phyloP scores from a whole-genome alignment of 2,113 vertebrate genomes.

The Sprattus sprattus region DNA sequence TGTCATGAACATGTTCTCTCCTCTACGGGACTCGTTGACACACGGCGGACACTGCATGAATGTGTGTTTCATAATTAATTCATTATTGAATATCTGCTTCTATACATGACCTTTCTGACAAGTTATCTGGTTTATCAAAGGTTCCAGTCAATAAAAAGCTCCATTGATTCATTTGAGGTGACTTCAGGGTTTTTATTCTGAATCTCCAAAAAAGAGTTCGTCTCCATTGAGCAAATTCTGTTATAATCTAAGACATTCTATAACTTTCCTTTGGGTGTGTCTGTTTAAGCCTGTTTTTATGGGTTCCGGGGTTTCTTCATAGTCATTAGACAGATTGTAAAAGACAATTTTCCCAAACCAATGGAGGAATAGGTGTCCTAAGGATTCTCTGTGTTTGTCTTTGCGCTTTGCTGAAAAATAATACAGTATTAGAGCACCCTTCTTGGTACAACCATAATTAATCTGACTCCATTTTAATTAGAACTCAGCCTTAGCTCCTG shows the following conservation, averaged over 20 bases:
- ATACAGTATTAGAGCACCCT: no score
- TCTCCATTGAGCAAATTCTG: not conserved
- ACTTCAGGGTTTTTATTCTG: not conserved
- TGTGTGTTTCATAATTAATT: constrained; percentile 35
- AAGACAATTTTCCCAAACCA: no score
- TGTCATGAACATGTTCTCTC: not conserved
- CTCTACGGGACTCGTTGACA: not conserved
- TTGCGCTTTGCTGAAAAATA: no score
- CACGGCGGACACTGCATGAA: constrained; percentile 44
- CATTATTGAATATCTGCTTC: constrained; percentile 28
- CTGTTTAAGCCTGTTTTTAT: not conserved
- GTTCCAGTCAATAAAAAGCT: constrained; percentile 50
- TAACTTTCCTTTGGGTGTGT: not conserved
- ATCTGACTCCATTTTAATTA: no score
- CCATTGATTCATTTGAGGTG: constrained; percentile 24
- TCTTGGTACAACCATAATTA: no score
- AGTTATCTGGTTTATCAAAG: constrained; percentile 40
- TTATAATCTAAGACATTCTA: not conserved
- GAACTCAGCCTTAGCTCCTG: no score
- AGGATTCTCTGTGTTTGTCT: no score
- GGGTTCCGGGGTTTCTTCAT: not conserved
- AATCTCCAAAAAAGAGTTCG: not conserved
- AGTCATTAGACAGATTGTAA: not conserved
- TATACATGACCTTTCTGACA: constrained; percentile 36
- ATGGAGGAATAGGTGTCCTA: no score